These are phyloP conservation scores for Megastigmus dorsalis DNA, from an alignment of 2,888 invertebrate species.

Conservation along the genomic window DNA sequence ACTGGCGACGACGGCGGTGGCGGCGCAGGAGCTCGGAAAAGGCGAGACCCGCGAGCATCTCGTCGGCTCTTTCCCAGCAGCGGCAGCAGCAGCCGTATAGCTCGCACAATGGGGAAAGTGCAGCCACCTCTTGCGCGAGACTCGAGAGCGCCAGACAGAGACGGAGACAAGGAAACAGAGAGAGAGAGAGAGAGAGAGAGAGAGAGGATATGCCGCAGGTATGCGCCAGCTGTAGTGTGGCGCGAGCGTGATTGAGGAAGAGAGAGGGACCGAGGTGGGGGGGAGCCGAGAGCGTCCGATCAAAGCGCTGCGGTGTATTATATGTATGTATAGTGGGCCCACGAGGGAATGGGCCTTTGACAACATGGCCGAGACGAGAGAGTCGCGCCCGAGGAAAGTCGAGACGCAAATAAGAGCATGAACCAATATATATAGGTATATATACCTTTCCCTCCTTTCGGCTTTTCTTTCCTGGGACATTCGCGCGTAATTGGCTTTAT, in stretches of 20 bases:
- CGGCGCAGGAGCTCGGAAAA: too few relatives aligned
- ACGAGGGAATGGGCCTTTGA: conserved; percentile 17
- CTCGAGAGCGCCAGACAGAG: conserved; percentile 15
- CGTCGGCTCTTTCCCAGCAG: background rate
- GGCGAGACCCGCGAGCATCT: background rate
- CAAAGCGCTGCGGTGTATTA: background rate
- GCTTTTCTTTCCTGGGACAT: too few relatives aligned
- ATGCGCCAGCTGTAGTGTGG: background rate
- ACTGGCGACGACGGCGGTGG: too few relatives aligned
- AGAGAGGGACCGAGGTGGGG: background rate
- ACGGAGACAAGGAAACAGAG: background rate
- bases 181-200: conserved; percentile 23
- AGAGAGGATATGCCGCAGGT: background rate
- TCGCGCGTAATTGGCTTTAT: too few relatives aligned
- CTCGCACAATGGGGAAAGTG: conserved; percentile 42
- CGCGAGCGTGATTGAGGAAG: too few relatives aligned
- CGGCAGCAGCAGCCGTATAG: too few relatives aligned
- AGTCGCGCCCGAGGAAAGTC: too few relatives aligned
- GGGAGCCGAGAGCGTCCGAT: background rate
- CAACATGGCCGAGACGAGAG: conserved; percentile 15
- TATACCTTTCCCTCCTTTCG: too few relatives aligned
- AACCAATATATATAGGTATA: too few relatives aligned
- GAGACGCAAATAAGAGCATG: too few relatives aligned
- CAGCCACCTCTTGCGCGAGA: too few relatives aligned
- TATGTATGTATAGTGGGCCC: too few relatives aligned